These are phyloP conservation scores for Prochilodus magdalenae DNA, from an alignment of 2,113 vertebrate genomes.

Conservation along the genomic window DNA sequence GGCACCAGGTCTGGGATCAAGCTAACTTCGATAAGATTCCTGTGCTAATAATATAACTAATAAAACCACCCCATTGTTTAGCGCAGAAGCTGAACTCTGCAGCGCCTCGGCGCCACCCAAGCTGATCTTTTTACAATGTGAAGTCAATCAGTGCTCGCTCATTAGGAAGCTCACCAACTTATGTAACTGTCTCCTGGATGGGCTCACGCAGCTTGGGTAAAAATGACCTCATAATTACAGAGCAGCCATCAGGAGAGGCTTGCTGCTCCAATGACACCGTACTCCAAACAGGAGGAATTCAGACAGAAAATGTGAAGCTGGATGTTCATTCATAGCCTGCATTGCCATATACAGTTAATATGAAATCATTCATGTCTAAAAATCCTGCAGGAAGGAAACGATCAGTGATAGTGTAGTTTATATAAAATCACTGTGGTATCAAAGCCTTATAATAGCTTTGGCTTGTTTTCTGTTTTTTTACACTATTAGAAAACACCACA, in stretches of 20 bases:
- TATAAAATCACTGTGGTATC: too few species aligned
- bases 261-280: conserved; percentile 62
- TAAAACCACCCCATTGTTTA: conserved; percentile 51
- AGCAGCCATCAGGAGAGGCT: conserved; percentile 75
- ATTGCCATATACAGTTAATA: conserved; percentile 53
- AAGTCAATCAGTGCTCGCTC: conserved; percentile 83
- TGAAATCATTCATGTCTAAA: conserved; percentile 36
- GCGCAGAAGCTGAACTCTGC: conserved; percentile 45
- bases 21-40: conserved; percentile 53
- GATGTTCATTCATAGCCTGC: conserved; percentile 42
- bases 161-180: conserved; percentile 83
- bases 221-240: conserved; percentile 81
- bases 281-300: conserved; percentile 30
- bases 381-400: background rate
- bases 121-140: conserved; percentile 59
- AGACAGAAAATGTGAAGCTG: conserved; percentile 51
- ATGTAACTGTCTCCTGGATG: conserved; percentile 80
- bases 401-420: too few species aligned
- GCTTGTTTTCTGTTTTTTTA: too few species aligned
- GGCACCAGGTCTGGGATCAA: conserved; percentile 71
- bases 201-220: conserved; percentile 76
- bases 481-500: too few species aligned
- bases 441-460: too few species aligned
- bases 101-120: conserved; percentile 52
- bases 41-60: conserved; percentile 63